Base-by-base conservation (phyloP, 1,140 invertebrate genomes). In the Orussus abietinus region DNA sequence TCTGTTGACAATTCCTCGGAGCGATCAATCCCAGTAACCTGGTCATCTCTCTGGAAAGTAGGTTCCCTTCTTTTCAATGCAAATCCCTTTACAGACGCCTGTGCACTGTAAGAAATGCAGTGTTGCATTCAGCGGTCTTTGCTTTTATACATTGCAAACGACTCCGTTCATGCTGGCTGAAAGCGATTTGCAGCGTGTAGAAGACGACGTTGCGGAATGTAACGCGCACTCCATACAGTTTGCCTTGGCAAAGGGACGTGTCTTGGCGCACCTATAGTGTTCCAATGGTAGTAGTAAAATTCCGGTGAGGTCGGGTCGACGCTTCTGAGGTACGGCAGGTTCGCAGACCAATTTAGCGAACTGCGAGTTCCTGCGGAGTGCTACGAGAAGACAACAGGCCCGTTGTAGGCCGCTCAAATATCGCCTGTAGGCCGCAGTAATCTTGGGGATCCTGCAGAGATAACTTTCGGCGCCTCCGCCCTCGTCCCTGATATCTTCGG, bases 351-450 rank as follows among this genome's bases (percentile, higher is more conserved):
- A 79, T 22, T 83, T 78, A 14, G 83, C 78, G 52, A 88, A 88
- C 14, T 81, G 78, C 3, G 64, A 71, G 69, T 70, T 78, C 62
- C 59, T 74, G 57, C 68, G 77, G 49, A 71, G 76, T 66, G 76
- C 73, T 40, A 85, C 86, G 56, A 90, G 66, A 14, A 90, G 79
- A 55, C 85, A 89, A 55, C 88, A 87, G 22, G 88, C 86, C 53
- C 84, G 79, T 64, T 90, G 88, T 38, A 90, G 76, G 25, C 88
- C 88, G 47, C 85, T 80, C 59, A 87, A 83, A 64, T 90, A 90
- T 59, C 83, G 80, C 62, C 85, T 82, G 63, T 90, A 90, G 17
- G 84, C 79, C 6, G 80, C 78, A 49, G 80, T 84, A 28, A 88
- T 83, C 49, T 79, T 77, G 25, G 80, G 76, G 36, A 86, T 77